A percentile compares a stretch with the other conserved stretches of the same genome.
These are phyloP conservation scores for Vireo griseus DNA, from an alignment of 2,797 vertebrate genomes.

Conservation along the genomic window DNA sequence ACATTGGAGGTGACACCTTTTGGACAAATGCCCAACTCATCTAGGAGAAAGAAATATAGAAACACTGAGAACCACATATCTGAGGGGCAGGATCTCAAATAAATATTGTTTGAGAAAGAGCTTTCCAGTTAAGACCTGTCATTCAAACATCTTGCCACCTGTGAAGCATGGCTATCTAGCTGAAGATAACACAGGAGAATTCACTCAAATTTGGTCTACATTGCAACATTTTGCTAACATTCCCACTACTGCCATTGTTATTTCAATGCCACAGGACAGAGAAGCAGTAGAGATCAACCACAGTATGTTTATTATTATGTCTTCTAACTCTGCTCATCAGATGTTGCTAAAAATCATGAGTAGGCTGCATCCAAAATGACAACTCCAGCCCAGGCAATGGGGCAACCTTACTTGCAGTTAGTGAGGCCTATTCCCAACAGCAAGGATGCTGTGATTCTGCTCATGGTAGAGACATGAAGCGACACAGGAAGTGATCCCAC, in stretches of 20 bases:
- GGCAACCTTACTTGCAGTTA: not conserved
- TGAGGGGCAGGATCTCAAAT: not conserved
- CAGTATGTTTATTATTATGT: not conserved
- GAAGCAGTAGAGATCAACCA: not conserved
- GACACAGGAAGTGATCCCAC: not conserved
- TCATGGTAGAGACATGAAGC: not conserved
- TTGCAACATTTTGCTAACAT: not conserved
- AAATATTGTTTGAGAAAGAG: not conserved
- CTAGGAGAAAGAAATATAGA: slow-evolving; percentile 70
- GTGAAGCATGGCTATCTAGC: not conserved
- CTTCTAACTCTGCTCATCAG: not conserved
- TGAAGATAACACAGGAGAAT: not conserved
- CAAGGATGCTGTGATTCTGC: not conserved
- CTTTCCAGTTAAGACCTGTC: not conserved
- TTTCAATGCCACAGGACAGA: not conserved
- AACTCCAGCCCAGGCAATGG: not conserved
- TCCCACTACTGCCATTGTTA: not conserved
- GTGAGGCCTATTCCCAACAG: not conserved
- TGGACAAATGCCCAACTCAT: slow-evolving; percentile 87
- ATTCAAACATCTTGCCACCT: not conserved
- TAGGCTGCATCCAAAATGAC: not conserved
- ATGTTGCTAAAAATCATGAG: not conserved
- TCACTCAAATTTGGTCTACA: not conserved
- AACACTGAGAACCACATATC: not conserved
- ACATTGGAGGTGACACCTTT: slow-evolving; percentile 91